Evolutionary conservation across 2,797 vertebrate genomes (phyloP).

Genomic region (Cygnus olor): DNA sequence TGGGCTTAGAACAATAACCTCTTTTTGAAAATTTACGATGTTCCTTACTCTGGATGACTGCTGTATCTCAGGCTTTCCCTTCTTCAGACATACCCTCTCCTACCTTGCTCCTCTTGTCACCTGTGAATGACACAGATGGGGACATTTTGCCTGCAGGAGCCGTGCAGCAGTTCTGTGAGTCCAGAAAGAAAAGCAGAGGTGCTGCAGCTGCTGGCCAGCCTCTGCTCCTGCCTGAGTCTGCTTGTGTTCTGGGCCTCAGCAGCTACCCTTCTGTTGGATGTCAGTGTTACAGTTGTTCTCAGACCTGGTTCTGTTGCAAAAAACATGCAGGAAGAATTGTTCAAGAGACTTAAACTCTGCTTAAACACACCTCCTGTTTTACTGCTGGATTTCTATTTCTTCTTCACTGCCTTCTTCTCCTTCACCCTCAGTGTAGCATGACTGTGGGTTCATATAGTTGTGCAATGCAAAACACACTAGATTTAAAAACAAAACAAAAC

Average conservation of each 20-base stretch:
- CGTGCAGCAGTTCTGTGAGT: not conserved
- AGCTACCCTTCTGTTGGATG: not conserved
- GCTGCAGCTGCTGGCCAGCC: not conserved
- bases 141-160: not conserved
- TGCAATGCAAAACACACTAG: not conserved
- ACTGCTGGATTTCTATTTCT: not conserved
- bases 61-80: not conserved
- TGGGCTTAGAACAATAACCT: not conserved
- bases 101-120: not conserved
- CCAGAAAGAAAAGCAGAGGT: not conserved
- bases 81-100: not conserved
- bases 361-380: not conserved
- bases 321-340: not conserved
- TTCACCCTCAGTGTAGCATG: not conserved
- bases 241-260: not conserved
- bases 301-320: not conserved
- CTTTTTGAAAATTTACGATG: not conserved
- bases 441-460: not conserved
- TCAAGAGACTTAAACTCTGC: not conserved
- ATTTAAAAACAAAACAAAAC: not conserved
- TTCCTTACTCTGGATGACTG: not conserved
- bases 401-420: not conserved
- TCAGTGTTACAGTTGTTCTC: not conserved
- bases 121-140: not conserved
- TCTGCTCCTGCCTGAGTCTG: not conserved